Conservation (phyloP, 2,797 vertebrate genomes). For the Parauchenoglanis punctatus region DNA sequence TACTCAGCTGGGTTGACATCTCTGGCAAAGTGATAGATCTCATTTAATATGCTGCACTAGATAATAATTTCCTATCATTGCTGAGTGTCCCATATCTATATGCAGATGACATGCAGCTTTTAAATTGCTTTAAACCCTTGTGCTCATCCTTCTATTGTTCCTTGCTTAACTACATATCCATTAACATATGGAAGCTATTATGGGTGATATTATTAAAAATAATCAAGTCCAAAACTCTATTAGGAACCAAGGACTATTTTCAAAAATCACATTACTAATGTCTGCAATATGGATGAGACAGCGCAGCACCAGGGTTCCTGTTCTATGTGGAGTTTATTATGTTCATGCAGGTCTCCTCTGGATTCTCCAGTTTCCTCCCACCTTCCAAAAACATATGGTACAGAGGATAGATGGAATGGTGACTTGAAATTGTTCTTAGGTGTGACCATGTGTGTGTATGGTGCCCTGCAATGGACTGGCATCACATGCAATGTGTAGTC, state of each 20-base stretch:
- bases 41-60: not conserved
- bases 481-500: not conserved
- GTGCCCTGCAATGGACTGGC: not conserved
- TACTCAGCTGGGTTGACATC: not conserved
- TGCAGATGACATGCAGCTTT: not conserved
- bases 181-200: constrained; percentile 2
- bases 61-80: not conserved
- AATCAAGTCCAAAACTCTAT: not conserved
- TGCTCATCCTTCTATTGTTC: not conserved
- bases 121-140: not conserved
- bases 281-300: not conserved
- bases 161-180: not conserved
- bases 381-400: not conserved
- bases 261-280: not conserved
- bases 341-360: not conserved
- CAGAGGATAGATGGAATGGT: not conserved
- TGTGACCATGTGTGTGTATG: not conserved
- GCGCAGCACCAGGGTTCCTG: not conserved
- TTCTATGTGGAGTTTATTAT: not conserved
- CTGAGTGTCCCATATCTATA: not conserved
- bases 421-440: not conserved
- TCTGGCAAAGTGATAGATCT: not conserved
- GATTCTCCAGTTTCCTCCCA: not conserved
- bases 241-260: not conserved
- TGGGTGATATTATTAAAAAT: not conserved